Base-by-base conservation (phyloP, 2,797 vertebrate species). In the Epinephelus awoara region DNA sequence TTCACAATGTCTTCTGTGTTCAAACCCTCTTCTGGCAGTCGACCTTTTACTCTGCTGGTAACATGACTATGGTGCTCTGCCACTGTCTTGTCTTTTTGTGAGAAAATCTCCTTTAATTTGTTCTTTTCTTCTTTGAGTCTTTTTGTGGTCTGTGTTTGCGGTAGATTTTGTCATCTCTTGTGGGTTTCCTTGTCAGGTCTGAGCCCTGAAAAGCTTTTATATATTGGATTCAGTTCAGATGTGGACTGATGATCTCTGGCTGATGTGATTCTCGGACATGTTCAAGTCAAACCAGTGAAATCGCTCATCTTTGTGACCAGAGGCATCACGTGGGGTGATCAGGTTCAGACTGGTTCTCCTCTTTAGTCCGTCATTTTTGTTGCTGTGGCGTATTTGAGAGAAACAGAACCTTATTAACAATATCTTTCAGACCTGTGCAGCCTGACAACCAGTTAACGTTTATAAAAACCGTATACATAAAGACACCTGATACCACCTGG, bases 271-370 rank as follows among this genome's bases (percentile, higher is more conserved):
- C n/a, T 3, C 1, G 10, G 27, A 50, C 19, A 47, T 8, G 40
- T 57, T 12, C 15, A 44, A 17, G 21, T 56, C 52, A 54, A 27
- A 56, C 23, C 3, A 14, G 40, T n/a, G 4, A 29, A 3, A 9
- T 14, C 13, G 15, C 61, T 47, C 73, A 46, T 11, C 18, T 67
- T 56, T 9, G 70, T 40, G n/a, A 56, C 50, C 79, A n/a, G 56
- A 58, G 63, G 19, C 51, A 18, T n/a, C n/a, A n/a, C 12, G 21
- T 1, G 3, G 51, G 70, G 15, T 47, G 14, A 44, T 14, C 46
- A 47, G 46, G 8, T 69, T 21, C 46, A 23, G 7, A 54, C 80
- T 55, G 23, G 50, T 47, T 65, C 18, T 15, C 44, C 34, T 8
- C 7, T 34, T 34, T 34, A 34, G 34, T 34, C 34, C 23, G 3